A percentile compares a stretch with the other conserved stretches of the same genome.
Conservation (phyloP, 2,888 invertebrate genomes). For the Cylloceria caligata region DNA sequence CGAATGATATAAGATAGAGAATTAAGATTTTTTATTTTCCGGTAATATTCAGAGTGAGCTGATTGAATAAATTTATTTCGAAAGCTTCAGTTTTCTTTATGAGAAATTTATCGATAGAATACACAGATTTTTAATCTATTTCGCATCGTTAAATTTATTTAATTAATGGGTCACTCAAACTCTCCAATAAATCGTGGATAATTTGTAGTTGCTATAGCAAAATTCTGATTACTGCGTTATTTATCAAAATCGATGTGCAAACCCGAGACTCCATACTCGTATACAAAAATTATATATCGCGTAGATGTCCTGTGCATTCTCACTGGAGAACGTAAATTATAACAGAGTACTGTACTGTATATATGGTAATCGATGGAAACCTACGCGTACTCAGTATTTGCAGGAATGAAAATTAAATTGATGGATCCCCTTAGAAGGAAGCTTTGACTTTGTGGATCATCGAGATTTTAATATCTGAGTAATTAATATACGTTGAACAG, state of each 20-base stretch:
- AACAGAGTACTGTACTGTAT: background rate
- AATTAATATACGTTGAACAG: too few relatives aligned
- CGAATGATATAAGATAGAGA: too few relatives aligned
- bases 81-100: background rate
- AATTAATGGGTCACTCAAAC: slow-evolving; percentile 17
- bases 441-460: too few relatives aligned
- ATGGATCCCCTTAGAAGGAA: background rate
- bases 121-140: background rate
- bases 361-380: background rate
- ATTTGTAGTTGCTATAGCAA: background rate
- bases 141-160: slow-evolving; percentile 9
- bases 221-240: slow-evolving; percentile 10
- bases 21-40: too few relatives aligned
- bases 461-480: too few relatives aligned
- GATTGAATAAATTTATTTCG: background rate
- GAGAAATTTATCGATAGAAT: background rate
- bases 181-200: slow-evolving; percentile 5
- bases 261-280: slow-evolving; percentile 9
- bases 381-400: background rate
- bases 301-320: slow-evolving; percentile 17
- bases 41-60: background rate
- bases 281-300: slow-evolving; percentile 17
- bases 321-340: slow-evolving; percentile 19
- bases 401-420: slow-evolving; percentile 22
- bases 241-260: background rate